phyloP scores from a whole-genome alignment of 2,888 invertebrate genomes.

The Anoplius nigerrimus region DNA sequence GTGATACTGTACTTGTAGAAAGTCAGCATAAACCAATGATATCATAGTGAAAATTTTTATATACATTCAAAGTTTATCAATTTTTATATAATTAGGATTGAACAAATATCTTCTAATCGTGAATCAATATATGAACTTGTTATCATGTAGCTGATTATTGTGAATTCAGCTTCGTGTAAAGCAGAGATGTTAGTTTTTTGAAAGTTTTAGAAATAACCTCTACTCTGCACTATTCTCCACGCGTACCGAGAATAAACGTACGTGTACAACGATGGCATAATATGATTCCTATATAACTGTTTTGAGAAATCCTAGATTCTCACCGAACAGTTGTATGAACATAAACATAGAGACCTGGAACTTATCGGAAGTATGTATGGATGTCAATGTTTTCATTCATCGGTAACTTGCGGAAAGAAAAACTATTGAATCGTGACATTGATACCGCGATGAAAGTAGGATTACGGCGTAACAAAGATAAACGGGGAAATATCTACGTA shows the following conservation, averaged over 20 bases:
- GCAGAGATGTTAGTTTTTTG: conserved; percentile 28
- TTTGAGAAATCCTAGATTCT: conserved; percentile 8
- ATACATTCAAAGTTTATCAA: conserved; percentile 8
- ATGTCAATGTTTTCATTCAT: conserved; percentile 40
- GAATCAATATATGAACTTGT: background rate
- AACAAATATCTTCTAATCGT: background rate
- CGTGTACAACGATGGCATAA: conserved; percentile 31
- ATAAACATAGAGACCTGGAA: conserved; percentile 41
- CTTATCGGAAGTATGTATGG: conserved; percentile 34
- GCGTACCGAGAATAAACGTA: conserved; percentile 16
- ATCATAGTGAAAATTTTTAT: conserved; percentile 9
- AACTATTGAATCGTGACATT: conserved; percentile 30
- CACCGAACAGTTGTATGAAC: conserved; percentile 31
- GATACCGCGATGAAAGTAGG: conserved; percentile 11
- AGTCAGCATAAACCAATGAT: conserved; percentile 10
- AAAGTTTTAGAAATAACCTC: conserved; percentile 24
- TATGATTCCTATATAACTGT: conserved; percentile 34
- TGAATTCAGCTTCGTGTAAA: conserved; percentile 16
- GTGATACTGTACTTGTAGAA: background rate
- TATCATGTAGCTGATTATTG: background rate
- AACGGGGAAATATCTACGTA: conserved; percentile 13
- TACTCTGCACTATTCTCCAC: conserved; percentile 23
- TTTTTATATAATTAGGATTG: conserved; percentile 4
- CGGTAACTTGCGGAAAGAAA: background rate
- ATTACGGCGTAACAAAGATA: conserved; percentile 9